Evolutionary conservation across 1,140 invertebrate genomes (phyloP).

Genomic region (Procambarus virginalis): DNA sequence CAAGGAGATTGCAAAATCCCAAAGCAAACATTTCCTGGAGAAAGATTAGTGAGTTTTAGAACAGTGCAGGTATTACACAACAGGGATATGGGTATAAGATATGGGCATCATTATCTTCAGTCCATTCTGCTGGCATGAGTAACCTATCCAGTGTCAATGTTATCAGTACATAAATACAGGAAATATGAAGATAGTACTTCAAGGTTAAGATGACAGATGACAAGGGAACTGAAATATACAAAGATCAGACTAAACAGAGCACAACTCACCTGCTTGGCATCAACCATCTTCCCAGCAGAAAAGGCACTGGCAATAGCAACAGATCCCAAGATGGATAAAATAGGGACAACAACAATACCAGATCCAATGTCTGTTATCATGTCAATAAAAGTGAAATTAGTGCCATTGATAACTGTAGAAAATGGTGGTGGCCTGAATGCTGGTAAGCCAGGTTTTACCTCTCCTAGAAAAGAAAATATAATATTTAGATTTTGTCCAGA

Average conservation of each 20-base stretch:
- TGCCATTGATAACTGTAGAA: conserved; percentile 30
- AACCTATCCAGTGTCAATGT: too few relatives aligned
- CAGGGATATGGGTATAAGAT: too few relatives aligned
- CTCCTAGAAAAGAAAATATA: conserved; percentile 21
- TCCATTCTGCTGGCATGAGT: too few relatives aligned
- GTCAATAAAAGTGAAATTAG: conserved; percentile 73
- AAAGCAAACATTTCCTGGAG: conserved; percentile 89
- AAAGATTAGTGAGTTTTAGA: too few relatives aligned
- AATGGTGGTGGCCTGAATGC: conserved; percentile 49
- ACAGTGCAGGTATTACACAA: too few relatives aligned
- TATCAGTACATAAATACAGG: too few relatives aligned
- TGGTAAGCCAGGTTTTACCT: conserved; percentile 64
- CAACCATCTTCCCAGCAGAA: conserved; percentile 70
- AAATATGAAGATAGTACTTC: too few relatives aligned
- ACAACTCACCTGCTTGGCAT: conserved; percentile 65
- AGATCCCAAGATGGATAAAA: conserved; percentile 86
- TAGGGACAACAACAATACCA: conserved; percentile 85
- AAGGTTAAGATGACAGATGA: too few relatives aligned
- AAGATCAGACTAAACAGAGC: background rate
- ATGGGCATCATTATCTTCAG: too few relatives aligned
- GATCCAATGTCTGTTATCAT: conserved; percentile 82
- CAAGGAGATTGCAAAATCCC: conserved; percentile 89
- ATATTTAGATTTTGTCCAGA: too few relatives aligned
- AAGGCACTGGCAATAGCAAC: conserved; percentile 89
- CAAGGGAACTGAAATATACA: too few relatives aligned